Conservation (phyloP, 2,797 vertebrate genomes). For the Phoebastria nigripes region DNA sequence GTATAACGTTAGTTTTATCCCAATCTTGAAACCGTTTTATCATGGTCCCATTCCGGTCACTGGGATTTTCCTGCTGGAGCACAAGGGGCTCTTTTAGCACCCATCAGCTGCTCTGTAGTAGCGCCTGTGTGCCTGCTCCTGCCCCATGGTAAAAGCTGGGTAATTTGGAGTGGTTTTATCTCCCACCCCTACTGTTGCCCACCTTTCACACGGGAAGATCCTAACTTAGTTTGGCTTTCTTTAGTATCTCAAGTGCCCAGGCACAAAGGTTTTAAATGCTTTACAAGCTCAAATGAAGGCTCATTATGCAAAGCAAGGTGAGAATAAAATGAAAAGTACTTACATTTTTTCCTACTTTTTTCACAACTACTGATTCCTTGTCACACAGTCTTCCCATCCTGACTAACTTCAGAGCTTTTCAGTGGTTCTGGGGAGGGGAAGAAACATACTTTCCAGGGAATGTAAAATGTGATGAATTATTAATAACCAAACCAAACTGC, state of each 20-base stretch:
- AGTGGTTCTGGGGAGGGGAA: background rate
- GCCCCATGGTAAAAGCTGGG: background rate
- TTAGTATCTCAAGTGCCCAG: background rate
- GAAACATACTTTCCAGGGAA: background rate
- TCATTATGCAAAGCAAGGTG: background rate
- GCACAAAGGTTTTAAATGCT: background rate
- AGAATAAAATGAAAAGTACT: background rate
- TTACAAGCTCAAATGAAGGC: background rate
- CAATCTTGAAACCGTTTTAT: background rate
- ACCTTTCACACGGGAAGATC: background rate
- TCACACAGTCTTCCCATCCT: background rate
- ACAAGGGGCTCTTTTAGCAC: background rate
- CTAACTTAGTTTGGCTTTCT: background rate
- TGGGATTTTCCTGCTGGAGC: background rate
- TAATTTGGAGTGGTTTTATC: background rate
- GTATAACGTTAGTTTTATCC: background rate
- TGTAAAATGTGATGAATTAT: background rate
- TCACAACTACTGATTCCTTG: background rate
- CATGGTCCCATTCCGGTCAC: background rate
- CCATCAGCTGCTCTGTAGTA: background rate
- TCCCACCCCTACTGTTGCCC: background rate
- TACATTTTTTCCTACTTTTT: background rate
- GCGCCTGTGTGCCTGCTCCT: background rate
- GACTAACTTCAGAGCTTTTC: background rate
- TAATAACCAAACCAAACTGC: background rate